Conservation (phyloP, 2,113 vertebrate genomes). For the Platanista minor region DNA sequence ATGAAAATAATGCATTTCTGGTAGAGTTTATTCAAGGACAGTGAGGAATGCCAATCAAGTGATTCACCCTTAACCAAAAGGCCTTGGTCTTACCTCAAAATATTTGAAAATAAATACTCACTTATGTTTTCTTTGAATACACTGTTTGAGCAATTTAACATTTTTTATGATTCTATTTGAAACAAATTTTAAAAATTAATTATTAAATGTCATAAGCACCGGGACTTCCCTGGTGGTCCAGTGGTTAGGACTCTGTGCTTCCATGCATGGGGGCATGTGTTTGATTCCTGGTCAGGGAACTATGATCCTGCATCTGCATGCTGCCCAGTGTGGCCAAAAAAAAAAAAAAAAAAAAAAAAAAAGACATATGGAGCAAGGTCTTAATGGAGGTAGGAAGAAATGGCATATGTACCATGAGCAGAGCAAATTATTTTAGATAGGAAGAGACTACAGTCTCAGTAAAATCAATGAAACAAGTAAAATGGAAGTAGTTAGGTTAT, state of each 20-base stretch:
- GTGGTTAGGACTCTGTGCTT: neutral
- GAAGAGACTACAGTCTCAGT: neutral
- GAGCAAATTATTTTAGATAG: neutral
- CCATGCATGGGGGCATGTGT: neutral
- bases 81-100: neutral
- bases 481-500: neutral
- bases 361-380: neutral
- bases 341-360: neutral
- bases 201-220: neutral
- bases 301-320: neutral
- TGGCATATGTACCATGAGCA: neutral
- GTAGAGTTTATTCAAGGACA: neutral
- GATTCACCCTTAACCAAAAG: neutral
- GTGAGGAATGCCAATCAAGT: neutral
- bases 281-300: neutral
- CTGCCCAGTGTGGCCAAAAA: neutral
- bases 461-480: neutral
- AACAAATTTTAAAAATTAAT: neutral
- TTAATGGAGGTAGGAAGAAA: neutral
- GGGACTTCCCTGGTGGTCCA: neutral
- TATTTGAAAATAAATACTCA: neutral
- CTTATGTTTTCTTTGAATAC: neutral
- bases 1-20: neutral
- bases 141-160: neutral
- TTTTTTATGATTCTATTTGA: neutral